Evolutionary conservation across 2,113 vertebrate species (phyloP).

Genomic region (Eubucco bourcierii): DNA sequence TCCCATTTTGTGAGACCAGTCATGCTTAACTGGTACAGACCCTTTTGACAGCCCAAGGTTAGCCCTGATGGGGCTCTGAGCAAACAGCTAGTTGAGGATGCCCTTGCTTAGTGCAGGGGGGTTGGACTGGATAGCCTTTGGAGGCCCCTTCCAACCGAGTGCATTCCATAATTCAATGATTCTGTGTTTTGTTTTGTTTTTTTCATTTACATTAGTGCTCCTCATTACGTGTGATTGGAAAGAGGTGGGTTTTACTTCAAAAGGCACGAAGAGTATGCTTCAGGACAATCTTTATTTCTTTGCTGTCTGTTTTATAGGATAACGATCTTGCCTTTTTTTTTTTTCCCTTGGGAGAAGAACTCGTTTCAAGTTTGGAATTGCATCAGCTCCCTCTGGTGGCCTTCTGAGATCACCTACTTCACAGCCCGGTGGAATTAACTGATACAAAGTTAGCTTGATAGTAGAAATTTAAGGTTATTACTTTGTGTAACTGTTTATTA

Average conservation of each 20-base stretch:
- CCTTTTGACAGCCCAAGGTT: not conserved
- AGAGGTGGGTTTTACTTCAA: not conserved
- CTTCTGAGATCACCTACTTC: not conserved
- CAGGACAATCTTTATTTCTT: not conserved
- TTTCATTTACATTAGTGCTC: not conserved
- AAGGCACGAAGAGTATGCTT: not conserved
- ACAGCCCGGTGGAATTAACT: not conserved
- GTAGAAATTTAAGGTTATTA: not conserved
- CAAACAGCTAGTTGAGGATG: too few relatives aligned
- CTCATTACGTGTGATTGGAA: not conserved
- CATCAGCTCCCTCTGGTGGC: slow-evolving; percentile 58
- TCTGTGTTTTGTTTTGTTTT: not conserved
- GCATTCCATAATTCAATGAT: too few relatives aligned
- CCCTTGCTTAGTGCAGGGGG: too few relatives aligned
- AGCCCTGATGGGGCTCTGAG: too few relatives aligned
- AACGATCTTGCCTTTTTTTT: not conserved
- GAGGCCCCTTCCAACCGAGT: too few relatives aligned
- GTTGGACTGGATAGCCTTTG: too few relatives aligned
- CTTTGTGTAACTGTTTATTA: not conserved
- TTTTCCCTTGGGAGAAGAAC: not conserved
- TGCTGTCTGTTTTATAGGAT: not conserved
- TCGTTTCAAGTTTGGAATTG: not conserved
- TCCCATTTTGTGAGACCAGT: not conserved
- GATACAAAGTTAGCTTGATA: not conserved
- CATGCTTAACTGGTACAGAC: not conserved